phyloP scores from a whole-genome alignment of 1,140 invertebrate genomes.

The Forficula auricularia region DNA sequence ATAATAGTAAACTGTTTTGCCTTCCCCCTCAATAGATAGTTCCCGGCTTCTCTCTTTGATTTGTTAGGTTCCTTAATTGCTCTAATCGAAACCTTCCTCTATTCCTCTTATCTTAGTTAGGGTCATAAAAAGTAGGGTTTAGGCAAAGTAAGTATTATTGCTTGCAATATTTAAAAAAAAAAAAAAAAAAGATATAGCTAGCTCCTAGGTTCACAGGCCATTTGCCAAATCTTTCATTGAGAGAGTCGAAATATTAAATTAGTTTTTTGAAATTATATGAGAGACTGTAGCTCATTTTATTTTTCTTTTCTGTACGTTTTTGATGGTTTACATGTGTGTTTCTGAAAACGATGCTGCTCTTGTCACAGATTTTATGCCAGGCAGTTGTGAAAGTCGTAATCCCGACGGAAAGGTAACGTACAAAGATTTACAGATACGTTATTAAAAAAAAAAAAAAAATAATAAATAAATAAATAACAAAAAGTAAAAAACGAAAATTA shows the following conservation, averaged over 20 bases:
- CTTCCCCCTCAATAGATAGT: constrained; percentile 12
- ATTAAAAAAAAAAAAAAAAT: no score
- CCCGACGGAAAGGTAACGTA: constrained; percentile 76
- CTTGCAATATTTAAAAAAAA: not conserved
- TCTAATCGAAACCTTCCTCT: not conserved
- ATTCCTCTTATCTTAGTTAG: no score
- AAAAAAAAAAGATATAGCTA: no score
- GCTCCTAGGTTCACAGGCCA: no score
- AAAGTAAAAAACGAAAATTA: no score
- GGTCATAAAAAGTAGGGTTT: not conserved
- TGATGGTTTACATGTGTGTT: constrained; percentile 11
- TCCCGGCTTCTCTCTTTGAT: no score
- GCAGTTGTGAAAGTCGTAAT: constrained; percentile 95
- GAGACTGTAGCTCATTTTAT: constrained; percentile 3
- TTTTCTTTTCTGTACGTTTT: constrained; percentile 4
- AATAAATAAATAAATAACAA: constrained; percentile 16
- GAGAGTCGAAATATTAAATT: no score
- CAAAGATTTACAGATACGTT: constrained; percentile 1
- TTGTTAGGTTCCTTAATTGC: not conserved
- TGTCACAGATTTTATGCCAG: constrained; percentile 57
- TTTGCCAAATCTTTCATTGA: no score
- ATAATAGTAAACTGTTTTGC: constrained; percentile 19
- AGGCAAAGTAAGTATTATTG: not conserved
- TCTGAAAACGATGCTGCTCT: constrained; percentile 12
- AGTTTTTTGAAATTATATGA: no score